phyloP scores from a whole-genome alignment of 2,888 invertebrate species.

The Pammene aurita region DNA sequence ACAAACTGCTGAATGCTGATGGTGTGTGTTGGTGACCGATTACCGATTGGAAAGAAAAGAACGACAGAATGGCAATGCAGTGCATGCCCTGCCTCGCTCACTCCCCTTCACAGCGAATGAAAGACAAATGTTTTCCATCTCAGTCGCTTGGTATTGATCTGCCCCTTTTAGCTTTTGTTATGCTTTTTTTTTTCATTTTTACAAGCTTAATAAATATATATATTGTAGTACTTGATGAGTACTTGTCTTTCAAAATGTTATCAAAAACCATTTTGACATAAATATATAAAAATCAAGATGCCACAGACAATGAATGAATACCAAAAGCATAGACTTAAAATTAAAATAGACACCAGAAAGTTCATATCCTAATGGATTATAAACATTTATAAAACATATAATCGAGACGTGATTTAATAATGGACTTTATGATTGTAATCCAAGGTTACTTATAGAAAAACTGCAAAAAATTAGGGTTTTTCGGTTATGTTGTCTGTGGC shows the following conservation, averaged over 20 bases:
- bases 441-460: too few relatives aligned
- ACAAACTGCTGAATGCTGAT: slow-evolving; percentile 62
- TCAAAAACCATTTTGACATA: too few relatives aligned
- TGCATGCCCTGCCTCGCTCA: slow-evolving; percentile 18
- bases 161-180: slow-evolving; percentile 49
- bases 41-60: slow-evolving; percentile 8
- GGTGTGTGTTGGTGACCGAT: neutral
- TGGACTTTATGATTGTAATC: too few relatives aligned
- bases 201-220: neutral
- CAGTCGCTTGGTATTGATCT: slow-evolving; percentile 66
- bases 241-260: neutral
- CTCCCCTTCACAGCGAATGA: slow-evolving; percentile 47
- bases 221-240: neutral
- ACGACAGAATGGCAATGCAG: slow-evolving; percentile 42
- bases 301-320: too few relatives aligned
- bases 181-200: neutral
- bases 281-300: too few relatives aligned
- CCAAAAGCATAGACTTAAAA: too few relatives aligned
- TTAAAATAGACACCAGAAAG: too few relatives aligned
- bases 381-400: too few relatives aligned
- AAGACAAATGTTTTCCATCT: slow-evolving; percentile 57
- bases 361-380: too few relatives aligned
- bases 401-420: too few relatives aligned
- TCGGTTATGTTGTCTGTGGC: too few relatives aligned
- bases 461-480: too few relatives aligned